These are phyloP conservation scores for Alexandromys fortis DNA, from an alignment of 2,113 vertebrate genomes.

Conservation along the genomic window DNA sequence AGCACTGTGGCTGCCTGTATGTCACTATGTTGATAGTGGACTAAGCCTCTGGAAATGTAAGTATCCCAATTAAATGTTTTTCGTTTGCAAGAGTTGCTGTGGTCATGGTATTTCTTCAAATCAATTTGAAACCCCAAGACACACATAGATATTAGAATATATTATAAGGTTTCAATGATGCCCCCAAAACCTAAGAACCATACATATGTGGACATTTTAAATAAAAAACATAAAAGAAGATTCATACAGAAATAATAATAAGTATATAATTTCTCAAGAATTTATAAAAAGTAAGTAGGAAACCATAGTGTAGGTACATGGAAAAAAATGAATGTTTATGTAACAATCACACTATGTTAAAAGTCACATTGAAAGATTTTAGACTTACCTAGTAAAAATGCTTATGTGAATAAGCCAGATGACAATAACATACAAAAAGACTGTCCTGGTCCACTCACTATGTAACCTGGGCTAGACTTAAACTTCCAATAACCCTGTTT, in stretches of 20 bases:
- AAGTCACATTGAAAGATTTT: background rate
- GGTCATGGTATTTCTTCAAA: background rate
- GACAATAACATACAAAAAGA: background rate
- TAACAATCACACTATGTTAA: background rate
- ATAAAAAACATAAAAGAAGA: background rate
- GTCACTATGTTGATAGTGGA: background rate
- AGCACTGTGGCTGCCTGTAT: background rate
- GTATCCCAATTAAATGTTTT: background rate
- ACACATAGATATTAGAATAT: background rate
- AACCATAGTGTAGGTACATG: background rate
- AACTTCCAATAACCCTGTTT: background rate
- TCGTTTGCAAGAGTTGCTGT: background rate
- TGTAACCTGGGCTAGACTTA: background rate
- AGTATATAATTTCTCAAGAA: background rate
- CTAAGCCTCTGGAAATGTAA: background rate
- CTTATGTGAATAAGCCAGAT: background rate
- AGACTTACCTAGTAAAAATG: background rate
- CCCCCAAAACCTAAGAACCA: background rate
- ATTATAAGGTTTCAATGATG: background rate
- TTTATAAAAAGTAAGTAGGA: background rate
- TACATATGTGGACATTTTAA: background rate
- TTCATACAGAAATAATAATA: background rate
- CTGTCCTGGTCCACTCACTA: background rate
- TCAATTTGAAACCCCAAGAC: background rate
- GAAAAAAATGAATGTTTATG: background rate